Evolutionary conservation across 2,113 vertebrate genomes (phyloP), one percentile per base, ranked within the genome.

Genomic region (Catharus minimus): DNA sequence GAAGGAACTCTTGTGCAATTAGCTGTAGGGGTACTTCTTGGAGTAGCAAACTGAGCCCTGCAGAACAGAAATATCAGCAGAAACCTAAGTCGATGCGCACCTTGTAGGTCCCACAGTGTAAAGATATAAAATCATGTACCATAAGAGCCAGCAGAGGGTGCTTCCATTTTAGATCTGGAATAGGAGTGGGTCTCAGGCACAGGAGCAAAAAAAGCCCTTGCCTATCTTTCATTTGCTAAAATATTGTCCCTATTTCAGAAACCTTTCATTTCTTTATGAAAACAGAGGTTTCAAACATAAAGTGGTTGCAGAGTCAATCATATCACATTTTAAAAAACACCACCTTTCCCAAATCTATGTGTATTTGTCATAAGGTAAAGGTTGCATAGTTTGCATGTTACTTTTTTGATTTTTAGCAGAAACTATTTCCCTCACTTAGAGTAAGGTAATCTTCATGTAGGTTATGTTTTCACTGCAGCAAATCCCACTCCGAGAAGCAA

Each of bases 151-250:
- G 94, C 76, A 97, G 95, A 96, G 95, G 94, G 93, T 92, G 94
- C 93, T 95, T 97, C 93, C 76, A 87, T 96, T 96, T 97, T 95
- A 96, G 93, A 83, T 91, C 75, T 96, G 62, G 27, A 72, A 67
- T 80, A 47, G 44, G 76, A 95, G 36, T 11, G 41, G 75, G 47
- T 83, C 66, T 68, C 43, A 36, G 33, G n/a, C 32, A 41, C 27
- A 58, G 41, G 6, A 80, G 20, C 17, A 72, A 76, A 92, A 33
- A 22, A 55, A 41, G 26, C 49, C 7, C 61, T 81, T 10, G 3
- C 4, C 0, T 46, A 18, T 52, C 69, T 92, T 93, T 78, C 6
- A 43, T 49, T 44, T 80, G 15, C 15, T 75, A 33, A 80, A 89
- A 88, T 67, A 69, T 65, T 74, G 13, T 28, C 21, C 14, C 32